phyloP scores from a whole-genome alignment of 2,888 invertebrate genomes.

The Drosophila mercatorum region DNA sequence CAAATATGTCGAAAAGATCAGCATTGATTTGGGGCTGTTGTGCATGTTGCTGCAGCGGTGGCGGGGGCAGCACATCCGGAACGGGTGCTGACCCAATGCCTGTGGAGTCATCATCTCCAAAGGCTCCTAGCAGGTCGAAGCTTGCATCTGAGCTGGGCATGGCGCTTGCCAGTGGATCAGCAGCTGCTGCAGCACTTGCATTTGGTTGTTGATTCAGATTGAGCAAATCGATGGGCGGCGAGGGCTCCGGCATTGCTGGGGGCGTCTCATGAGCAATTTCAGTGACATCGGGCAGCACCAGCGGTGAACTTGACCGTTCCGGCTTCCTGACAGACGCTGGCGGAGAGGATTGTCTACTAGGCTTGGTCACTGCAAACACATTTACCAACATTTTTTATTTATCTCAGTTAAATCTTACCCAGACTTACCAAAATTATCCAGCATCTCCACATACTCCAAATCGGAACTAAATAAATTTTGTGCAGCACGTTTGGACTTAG shows the following conservation, averaged over 20 bases:
- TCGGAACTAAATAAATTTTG: constrained; percentile 89
- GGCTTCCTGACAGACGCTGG: constrained; percentile 73
- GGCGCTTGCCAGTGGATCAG: constrained; percentile 75
- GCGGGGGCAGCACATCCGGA: constrained; percentile 80
- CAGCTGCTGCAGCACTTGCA: constrained; percentile 54
- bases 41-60: constrained; percentile 44
- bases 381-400: background rate
- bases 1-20: constrained; percentile 89
- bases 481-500: constrained; percentile 86
- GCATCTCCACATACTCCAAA: constrained; percentile 92
- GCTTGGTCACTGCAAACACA: constrained; percentile 84
- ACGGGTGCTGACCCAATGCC: constrained; percentile 82
- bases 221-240: constrained; percentile 86
- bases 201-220: constrained; percentile 85
- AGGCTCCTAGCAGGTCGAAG: constrained; percentile 87
- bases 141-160: constrained; percentile 84
- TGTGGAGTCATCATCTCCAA: constrained; percentile 82
- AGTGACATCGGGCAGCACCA: constrained; percentile 82
- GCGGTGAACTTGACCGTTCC: constrained; percentile 62
- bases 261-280: constrained; percentile 72
- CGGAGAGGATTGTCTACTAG: constrained; percentile 80
- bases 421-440: constrained; percentile 91
- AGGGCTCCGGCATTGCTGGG: constrained; percentile 81
- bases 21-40: constrained; percentile 67
- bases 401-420: background rate